Conservation (phyloP, 2,113 vertebrate species). For the Oplegnathus fasciatus region DNA sequence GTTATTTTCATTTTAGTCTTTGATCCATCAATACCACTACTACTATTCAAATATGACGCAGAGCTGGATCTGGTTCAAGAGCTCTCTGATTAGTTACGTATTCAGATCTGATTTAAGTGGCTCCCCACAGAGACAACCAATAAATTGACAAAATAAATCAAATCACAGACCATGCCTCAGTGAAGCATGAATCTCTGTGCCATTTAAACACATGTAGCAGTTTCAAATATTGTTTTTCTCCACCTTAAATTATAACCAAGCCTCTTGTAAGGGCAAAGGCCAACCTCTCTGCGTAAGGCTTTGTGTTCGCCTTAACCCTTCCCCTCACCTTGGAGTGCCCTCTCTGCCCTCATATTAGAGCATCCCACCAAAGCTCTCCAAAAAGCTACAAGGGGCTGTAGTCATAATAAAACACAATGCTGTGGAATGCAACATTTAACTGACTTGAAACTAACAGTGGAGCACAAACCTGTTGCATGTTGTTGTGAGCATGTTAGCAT, state of each 20-base stretch:
- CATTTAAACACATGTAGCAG: background rate
- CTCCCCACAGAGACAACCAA: slow-evolving; percentile 3
- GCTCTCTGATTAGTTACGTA: slow-evolving; percentile 12
- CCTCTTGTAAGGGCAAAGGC: background rate
- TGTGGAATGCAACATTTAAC: background rate
- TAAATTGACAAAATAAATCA: slow-evolving; percentile 18
- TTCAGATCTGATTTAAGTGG: slow-evolving; percentile 33
- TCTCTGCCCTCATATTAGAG: background rate
- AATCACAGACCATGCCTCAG: background rate
- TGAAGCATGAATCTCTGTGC: slow-evolving; percentile 2
- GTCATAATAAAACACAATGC: background rate
- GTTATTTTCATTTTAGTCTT: slow-evolving; percentile 17
- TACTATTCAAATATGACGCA: slow-evolving; percentile 10
- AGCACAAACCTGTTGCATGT: background rate
- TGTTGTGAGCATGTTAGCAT: background rate
- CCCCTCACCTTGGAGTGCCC: background rate
- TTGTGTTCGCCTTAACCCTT: background rate
- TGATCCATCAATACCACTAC: slow-evolving; percentile 4
- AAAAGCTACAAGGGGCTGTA: background rate
- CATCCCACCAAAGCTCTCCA: background rate
- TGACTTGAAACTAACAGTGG: background rate
- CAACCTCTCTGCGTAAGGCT: background rate
- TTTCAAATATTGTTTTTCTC: background rate
- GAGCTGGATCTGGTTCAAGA: slow-evolving; percentile 28
- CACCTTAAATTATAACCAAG: background rate